Evolutionary conservation across 1,140 invertebrate species (phyloP), one percentile per base, ranked within the genome.

Genomic region (Cotesia glomerata): DNA sequence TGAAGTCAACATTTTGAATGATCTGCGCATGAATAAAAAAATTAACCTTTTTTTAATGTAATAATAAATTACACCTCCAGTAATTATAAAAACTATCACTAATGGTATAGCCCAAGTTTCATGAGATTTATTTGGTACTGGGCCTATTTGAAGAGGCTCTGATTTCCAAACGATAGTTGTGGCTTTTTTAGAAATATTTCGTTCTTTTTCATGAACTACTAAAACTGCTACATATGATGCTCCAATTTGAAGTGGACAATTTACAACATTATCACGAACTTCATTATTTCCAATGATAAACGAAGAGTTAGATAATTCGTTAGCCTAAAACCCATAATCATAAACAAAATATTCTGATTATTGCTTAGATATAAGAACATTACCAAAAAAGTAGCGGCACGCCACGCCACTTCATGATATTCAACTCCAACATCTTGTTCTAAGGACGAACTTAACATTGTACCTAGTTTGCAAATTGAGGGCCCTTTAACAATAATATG

Each of bases 201-300:
- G 8, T 11, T 13, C 32, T 11, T 74, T 64, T 0, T 4, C 62
- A 66, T 58, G 14, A 14, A 79, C 26, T 2, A 80, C 56, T 11
- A 79, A 11, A 11, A 49, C 5, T 34, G 80, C 63, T 7, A 45
- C 65, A 26, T 82, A 83, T 1, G 18, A 71, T 2, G 75, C 36
- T 0, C 70, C 39, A 9, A 72, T n/a, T 35, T 76, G 71, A 9
- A 83, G 72, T 0, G 74, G 66, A 18, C 79, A 79, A 69, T 82
- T 83, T n/a, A 11, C 76, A 0, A 16, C 71, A 34, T 11, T 49
- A 4, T 52, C 66, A 16, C 76, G 74, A 5, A 65, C 4, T 16
- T 49, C 14, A 16, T 78, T 45, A 34, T 81, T 69, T 9, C 81
- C 81, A 7, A 82, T 52, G 3, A 5, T 71, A n/a, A 82, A 76